Evolutionary conservation across 1,140 invertebrate genomes (phyloP).

Genomic region (Glomeris maerens): DNA sequence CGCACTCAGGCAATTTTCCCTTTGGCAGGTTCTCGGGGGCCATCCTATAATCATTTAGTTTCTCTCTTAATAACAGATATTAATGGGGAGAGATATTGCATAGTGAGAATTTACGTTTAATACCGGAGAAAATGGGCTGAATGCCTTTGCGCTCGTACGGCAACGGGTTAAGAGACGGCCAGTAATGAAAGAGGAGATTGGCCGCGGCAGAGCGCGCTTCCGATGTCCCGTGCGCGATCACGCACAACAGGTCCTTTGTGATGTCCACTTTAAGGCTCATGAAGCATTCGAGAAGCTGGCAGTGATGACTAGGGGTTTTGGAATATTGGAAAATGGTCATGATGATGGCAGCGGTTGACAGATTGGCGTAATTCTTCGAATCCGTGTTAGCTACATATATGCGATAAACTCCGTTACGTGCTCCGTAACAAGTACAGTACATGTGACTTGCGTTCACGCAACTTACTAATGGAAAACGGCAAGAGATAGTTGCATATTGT

Average conservation of each 20-base stretch:
- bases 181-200: conserved; percentile 95
- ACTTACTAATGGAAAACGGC: conserved; percentile 81
- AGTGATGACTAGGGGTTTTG: conserved; percentile 77
- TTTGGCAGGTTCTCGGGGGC: conserved; percentile 23
- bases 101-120: conserved; percentile 18
- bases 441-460: too few relatives aligned
- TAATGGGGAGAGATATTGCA: too few relatives aligned
- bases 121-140: conserved; percentile 78
- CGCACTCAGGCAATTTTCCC: conserved; percentile 22
- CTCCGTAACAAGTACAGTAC: too few relatives aligned
- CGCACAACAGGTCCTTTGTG: conserved; percentile 83
- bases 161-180: conserved; percentile 94
- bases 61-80: too few relatives aligned
- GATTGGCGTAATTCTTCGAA: conserved; percentile 63
- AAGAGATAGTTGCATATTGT: conserved; percentile 90
- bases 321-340: conserved; percentile 98
- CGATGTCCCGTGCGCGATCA: conserved; percentile 91
- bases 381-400: conserved; percentile 27
- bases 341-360: conserved; percentile 84
- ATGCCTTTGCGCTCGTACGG: conserved; percentile 77
- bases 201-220: conserved; percentile 79
- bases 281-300: conserved; percentile 83
- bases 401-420: too few relatives aligned
- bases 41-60: conserved; percentile 23
- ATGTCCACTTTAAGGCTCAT: conserved; percentile 82